Percentiles rank a stretch among this genome's conserved stretches.
These are phyloP conservation scores for Hypsopygia costalis DNA, from an alignment of 2,888 invertebrate genomes.

Conservation along the genomic window DNA sequence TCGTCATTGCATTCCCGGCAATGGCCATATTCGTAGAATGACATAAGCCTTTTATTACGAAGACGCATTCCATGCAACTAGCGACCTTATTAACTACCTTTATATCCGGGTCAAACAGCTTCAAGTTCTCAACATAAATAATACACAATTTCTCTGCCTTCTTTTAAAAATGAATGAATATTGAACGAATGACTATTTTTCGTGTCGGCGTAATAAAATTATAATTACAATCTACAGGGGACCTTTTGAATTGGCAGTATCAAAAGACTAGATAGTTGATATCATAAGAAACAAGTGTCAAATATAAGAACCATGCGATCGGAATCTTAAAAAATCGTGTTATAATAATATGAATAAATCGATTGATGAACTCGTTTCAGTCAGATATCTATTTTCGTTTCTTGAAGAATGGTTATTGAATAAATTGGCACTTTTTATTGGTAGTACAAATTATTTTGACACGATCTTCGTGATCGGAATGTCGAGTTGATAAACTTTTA, in stretches of 20 bases:
- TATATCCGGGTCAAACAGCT: not conserved
- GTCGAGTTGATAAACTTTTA: too few species aligned
- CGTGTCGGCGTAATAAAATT: not conserved
- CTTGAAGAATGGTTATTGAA: too few species aligned
- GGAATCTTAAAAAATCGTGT: constrained; percentile 2
- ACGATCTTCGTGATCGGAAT: too few species aligned
- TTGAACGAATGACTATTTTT: constrained; percentile 1
- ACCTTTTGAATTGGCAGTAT: not conserved
- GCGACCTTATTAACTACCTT: not conserved
- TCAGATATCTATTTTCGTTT: too few species aligned
- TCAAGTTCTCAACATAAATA: not conserved
- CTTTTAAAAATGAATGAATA: constrained; percentile 4
- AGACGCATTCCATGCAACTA: not conserved
- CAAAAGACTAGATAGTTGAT: not conserved
- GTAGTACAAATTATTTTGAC: too few species aligned
- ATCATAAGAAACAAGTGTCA: not conserved
- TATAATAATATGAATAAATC: not conserved
- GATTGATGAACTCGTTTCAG: not conserved
- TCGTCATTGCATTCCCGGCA: too few species aligned
- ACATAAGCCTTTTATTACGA: not conserved
- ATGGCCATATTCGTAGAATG: not conserved
- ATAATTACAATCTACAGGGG: constrained; percentile 5
- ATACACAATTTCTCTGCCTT: constrained; percentile 2
- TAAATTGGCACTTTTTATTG: too few species aligned
- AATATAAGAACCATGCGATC: not conserved